These are phyloP conservation scores for Etheostoma perlongum DNA, from an alignment of 2,797 vertebrate genomes.

Conservation along the genomic window DNA sequence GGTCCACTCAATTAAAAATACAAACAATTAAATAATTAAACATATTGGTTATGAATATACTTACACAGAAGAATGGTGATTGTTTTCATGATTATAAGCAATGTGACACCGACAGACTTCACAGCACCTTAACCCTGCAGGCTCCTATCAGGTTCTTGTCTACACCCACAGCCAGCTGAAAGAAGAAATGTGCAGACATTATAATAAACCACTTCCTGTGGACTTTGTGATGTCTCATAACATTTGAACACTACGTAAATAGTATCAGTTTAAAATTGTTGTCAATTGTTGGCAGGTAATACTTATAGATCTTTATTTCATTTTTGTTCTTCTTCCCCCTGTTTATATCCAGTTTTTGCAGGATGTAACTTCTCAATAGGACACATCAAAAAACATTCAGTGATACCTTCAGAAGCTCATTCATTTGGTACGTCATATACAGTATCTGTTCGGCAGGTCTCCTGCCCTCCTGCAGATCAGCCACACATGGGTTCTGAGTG, in stretches of 20 bases:
- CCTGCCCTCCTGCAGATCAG: constrained; percentile 29
- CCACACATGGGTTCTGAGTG: constrained; percentile 25
- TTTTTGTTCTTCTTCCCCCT: not conserved
- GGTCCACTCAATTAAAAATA: not conserved
- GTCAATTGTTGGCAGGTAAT: not conserved
- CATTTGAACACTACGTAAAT: not conserved
- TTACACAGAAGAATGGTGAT: constrained; percentile 53
- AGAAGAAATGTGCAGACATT: not conserved
- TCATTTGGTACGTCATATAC: not conserved
- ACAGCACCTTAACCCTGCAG: not conserved
- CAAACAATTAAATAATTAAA: not conserved
- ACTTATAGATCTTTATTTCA: not conserved
- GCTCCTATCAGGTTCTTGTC: too few species aligned
- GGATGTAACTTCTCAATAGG: not conserved
- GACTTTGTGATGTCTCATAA: not conserved
- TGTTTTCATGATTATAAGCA: constrained; percentile 26
- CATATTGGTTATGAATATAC: constrained; percentile 25
- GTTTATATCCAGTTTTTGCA: not conserved
- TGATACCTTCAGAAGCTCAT: constrained; percentile 1
- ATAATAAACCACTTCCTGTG: constrained; percentile 27
- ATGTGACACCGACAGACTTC: not conserved
- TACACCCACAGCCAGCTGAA: not conserved
- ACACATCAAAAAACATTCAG: not conserved
- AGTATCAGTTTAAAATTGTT: not conserved
- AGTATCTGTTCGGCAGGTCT: constrained; percentile 28